Evolutionary conservation across 2,888 invertebrate genomes (phyloP).

Genomic region (Tolmerus cingulatus): DNA sequence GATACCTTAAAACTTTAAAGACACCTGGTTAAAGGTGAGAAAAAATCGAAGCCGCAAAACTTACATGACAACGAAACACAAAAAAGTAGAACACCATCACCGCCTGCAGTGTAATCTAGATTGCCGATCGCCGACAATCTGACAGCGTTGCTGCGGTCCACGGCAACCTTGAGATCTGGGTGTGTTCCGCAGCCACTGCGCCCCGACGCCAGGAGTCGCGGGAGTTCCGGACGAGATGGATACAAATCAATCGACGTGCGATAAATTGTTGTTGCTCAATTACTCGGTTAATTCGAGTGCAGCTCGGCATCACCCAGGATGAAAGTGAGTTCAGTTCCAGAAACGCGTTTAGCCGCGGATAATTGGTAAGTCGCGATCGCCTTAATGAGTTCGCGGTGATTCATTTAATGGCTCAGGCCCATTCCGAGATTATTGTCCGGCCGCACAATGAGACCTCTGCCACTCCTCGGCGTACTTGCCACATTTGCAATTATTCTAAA

Average conservation of each 20-base stretch:
- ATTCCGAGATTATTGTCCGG: constrained; percentile 19
- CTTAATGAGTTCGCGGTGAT: constrained; percentile 25
- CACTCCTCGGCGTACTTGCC: not conserved
- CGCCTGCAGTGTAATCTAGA: not conserved
- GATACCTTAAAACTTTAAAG: constrained; percentile 11
- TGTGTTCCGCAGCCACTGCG: not conserved
- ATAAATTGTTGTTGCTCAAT: constrained; percentile 40
- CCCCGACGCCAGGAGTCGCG: constrained; percentile 4
- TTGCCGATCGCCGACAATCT: not conserved
- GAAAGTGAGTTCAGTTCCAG: constrained; percentile 28
- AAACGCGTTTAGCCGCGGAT: not conserved
- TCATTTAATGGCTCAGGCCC: constrained; percentile 22
- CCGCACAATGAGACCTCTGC: constrained; percentile 9
- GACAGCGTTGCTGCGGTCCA: not conserved
- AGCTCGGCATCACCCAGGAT: constrained; percentile 4
- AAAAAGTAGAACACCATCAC: constrained; percentile 25
- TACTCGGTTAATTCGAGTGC: constrained; percentile 10
- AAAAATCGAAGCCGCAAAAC: not conserved
- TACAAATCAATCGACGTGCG: constrained; percentile 22
- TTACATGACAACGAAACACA: not conserved
- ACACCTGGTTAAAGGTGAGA: constrained; percentile 8
- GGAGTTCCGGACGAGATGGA: constrained; percentile 37
- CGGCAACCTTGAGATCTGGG: constrained; percentile 30
- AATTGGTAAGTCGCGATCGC: constrained; percentile 11
- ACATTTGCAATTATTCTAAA: not conserved